Base-by-base conservation (phyloP, 2,888 invertebrate genomes). In the Tholera decimalis region DNA sequence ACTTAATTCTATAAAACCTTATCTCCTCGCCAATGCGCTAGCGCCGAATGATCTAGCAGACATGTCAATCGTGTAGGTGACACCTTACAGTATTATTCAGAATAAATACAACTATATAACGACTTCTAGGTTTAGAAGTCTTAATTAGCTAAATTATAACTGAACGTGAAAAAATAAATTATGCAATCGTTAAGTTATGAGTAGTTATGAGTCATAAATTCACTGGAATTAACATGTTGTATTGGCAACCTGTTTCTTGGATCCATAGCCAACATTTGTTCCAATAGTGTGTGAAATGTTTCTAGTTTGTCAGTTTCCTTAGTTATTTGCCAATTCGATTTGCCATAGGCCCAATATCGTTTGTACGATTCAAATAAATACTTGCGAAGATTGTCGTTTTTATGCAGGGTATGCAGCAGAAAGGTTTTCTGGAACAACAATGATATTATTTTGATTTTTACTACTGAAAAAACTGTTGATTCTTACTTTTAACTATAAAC, bases 261-360 rank as follows among this genome's bases (percentile, higher is more conserved):
- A 54, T 90, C 75, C 20, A 92, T 43, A 0, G 63, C 51, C 64
- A 93, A 77, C 92, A 93, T 93, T 69, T 87, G 65, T 24, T 85
- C 55, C 46, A 93, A 71, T 41, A 93, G 67, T 0, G 28, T 53
- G 11, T 61, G 15, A 4, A 92, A 68, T 6, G 37, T 22, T 3
- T 47, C 37, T 1, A 88, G 37, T 77, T 89, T 89, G 18, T 24
- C 11, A 5, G 53, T 26, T 49, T 88, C 86, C 2, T 55, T 35
- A 0, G 43, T 26, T 22, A 61, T 67, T 58, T 82, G 64, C 28
- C 41, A 57, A 2, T 30, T 18, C 0, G 49, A 64, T 22, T 60
- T 68, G 5, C 0, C 2, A 0, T 2, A 9, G 3, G 18, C 43
- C 86, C 87, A 86, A 9, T 79, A 24, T 2, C n/a, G 24, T 2